A percentile compares a stretch with the other conserved stretches of the same genome.
phyloP scores from a whole-genome alignment of 2,888 invertebrate genomes.

The Diarsia rubi region DNA sequence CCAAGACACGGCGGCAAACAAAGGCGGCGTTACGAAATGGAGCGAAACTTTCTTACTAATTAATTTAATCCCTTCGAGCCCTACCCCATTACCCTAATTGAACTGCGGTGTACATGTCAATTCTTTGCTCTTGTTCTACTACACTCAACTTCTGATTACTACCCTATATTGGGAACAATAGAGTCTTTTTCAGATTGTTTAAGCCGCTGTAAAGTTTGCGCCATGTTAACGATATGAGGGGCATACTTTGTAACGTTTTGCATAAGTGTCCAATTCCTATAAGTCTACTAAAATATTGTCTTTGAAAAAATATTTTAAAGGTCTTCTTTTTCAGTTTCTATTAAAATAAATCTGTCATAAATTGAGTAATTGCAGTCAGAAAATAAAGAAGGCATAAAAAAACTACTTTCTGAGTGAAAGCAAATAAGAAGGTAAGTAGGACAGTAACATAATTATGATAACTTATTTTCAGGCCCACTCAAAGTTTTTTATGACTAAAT shows the following conservation, averaged over 20 bases:
- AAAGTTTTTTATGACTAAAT: slow-evolving; percentile 38
- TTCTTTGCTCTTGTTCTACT: slow-evolving; percentile 81
- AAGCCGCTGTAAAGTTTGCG: slow-evolving; percentile 67
- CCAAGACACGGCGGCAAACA: slow-evolving; percentile 84
- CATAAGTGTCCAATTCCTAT: slow-evolving; percentile 81
- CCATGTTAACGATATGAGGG: slow-evolving; percentile 85
- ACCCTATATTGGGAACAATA: slow-evolving; percentile 60
- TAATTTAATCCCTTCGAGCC: slow-evolving; percentile 90
- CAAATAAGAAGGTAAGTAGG: slow-evolving; percentile 47
- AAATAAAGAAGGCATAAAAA: slow-evolving; percentile 26
- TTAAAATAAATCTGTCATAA: slow-evolving; percentile 36
- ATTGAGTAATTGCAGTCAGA: slow-evolving; percentile 58
- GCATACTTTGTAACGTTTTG: slow-evolving; percentile 85
- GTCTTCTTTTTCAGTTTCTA: slow-evolving; percentile 41
- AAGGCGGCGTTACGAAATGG: slow-evolving; percentile 85
- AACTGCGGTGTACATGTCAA: slow-evolving; percentile 91
- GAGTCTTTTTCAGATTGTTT: slow-evolving; percentile 59
- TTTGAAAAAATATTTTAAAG: not conserved
- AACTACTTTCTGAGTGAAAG: slow-evolving; percentile 46
- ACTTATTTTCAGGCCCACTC: slow-evolving; percentile 50
- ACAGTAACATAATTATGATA: slow-evolving; percentile 41
- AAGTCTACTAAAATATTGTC: slow-evolving; percentile 65
- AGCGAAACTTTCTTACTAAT: slow-evolving; percentile 90
- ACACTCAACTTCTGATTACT: slow-evolving; percentile 50
- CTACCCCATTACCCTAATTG: slow-evolving; percentile 90